These are phyloP conservation scores for Caiman crocodilus DNA, from an alignment of 2,797 vertebrate species.

Conservation along the genomic window DNA sequence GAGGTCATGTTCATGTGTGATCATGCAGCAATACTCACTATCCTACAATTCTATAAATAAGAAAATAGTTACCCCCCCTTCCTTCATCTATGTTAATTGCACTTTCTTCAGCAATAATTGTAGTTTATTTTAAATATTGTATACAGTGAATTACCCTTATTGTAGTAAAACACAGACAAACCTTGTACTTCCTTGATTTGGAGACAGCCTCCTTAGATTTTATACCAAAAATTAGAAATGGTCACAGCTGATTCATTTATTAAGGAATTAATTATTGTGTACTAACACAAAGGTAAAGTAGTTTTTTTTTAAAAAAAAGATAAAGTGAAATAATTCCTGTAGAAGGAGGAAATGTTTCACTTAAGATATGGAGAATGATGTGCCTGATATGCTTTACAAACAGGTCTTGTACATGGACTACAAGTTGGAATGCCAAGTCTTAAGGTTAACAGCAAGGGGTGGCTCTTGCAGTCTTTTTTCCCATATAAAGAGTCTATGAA, in stretches of 20 bases:
- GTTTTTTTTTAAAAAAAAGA: not conserved
- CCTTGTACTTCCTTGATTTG: slow-evolving; percentile 17
- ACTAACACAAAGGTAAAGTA: too few relatives aligned
- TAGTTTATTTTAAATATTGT: not conserved
- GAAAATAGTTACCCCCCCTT: not conserved
- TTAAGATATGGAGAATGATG: not conserved
- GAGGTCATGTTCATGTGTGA: slow-evolving; percentile 6
- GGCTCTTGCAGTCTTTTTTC: not conserved
- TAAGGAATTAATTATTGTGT: not conserved
- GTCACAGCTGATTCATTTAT: slow-evolving; percentile 37
- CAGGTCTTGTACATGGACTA: not conserved
- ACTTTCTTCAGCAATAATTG: not conserved
- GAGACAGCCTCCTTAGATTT: slow-evolving; percentile 19
- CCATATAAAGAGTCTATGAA: not conserved
- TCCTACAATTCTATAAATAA: not conserved
- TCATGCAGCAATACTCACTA: not conserved
- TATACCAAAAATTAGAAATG: slow-evolving; percentile 27
- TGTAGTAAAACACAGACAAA: slow-evolving; percentile 46
- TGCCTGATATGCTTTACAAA: not conserved
- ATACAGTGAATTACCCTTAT: not conserved
- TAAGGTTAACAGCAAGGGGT: not conserved
- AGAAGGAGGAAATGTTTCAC: slow-evolving; percentile 30
- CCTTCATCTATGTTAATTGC: not conserved
- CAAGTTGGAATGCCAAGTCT: not conserved
- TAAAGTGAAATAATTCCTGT: slow-evolving; percentile 5